Evolutionary conservation across 2,888 invertebrate genomes (phyloP), one percentile per base, ranked within the genome.

Genomic region (Sympetrum striolatum): DNA sequence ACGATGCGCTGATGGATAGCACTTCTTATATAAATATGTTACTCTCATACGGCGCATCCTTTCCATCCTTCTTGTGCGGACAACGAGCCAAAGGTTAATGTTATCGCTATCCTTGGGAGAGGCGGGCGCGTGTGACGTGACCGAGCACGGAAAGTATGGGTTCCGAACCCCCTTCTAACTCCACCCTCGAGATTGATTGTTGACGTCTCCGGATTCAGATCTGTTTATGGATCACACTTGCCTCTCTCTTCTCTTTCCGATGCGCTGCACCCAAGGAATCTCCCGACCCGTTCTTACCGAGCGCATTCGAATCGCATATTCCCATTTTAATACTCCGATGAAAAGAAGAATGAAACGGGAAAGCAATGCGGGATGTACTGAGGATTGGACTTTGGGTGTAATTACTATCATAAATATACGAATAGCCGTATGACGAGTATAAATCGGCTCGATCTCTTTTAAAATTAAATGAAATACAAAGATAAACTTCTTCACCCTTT

Each of bases 161-260:
- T 22, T 60, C 86, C 22, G 15, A 60, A n/a, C 60, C 39, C 37
- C n/a, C 37, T 25, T 60, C 86, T 22, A 37, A 14, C 39, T 86
- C 86, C 60, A 58, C 58, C 58, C 82, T 82, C 22, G 1, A 58
- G 37, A 86, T 86, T 64, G 64, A 86, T 64, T 86, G 64, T 86
- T 86, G 60, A 86, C 86, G 86, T 86, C 64, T 86, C 18, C 10
- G 58, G 86, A 86, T 86, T 64, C 37, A n/a, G 64, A 64, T 64
- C 64, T 58, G 25, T 86, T 60, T 60, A 64, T 86, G 86, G 39
- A 64, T 60, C 86, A 86, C 35, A 18, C 82, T 2, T 31, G 37
- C 86, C 39, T 10, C 37, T 25, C 73, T 25, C 31, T 31, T 73
- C 73, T 14, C 0, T 44, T 10, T 2, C 25, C 44, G 60, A 86